A percentile compares a stretch with the other conserved stretches of the same genome.
These are phyloP conservation scores for Rhinoderma darwinii DNA, from an alignment of 2,113 vertebrate genomes.

Conservation along the genomic window DNA sequence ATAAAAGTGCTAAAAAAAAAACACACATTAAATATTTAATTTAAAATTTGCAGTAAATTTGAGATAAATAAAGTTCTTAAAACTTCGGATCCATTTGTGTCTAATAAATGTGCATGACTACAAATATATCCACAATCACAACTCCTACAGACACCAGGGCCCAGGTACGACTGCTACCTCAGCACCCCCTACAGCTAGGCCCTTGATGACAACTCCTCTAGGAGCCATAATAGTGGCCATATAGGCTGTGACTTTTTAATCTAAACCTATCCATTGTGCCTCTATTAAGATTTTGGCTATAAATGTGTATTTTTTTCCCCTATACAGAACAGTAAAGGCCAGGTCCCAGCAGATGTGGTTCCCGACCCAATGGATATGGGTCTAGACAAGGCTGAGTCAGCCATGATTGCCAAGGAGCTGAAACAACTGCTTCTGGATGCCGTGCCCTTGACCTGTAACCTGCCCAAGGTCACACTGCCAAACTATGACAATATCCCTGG, in stretches of 20 bases:
- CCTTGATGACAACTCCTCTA: not conserved
- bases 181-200: too few species aligned
- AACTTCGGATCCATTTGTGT: too few species aligned
- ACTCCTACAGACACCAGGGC: too few species aligned
- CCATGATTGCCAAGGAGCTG: conserved; percentile 89
- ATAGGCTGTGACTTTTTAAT: not conserved
- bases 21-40: too few species aligned
- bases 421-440: conserved; percentile 86
- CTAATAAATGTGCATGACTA: too few species aligned
- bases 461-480: conserved; percentile 85
- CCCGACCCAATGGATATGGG: conserved; percentile 94
- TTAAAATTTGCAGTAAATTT: too few species aligned
- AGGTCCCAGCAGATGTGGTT: conserved; percentile 86
- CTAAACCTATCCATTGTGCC: not conserved
- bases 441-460: conserved; percentile 86
- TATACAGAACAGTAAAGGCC: conserved; percentile 86
- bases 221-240: not conserved
- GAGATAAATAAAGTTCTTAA: too few species aligned
- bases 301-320: not conserved
- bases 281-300: too few species aligned
- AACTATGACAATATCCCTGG: conserved; percentile 95
- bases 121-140: too few species aligned
- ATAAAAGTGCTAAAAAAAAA: too few species aligned
- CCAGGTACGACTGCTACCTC: too few species aligned
- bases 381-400: conserved; percentile 88